phyloP scores from a whole-genome alignment of 2,797 vertebrate species.

The Typhlichthys eigenmanni region DNA sequence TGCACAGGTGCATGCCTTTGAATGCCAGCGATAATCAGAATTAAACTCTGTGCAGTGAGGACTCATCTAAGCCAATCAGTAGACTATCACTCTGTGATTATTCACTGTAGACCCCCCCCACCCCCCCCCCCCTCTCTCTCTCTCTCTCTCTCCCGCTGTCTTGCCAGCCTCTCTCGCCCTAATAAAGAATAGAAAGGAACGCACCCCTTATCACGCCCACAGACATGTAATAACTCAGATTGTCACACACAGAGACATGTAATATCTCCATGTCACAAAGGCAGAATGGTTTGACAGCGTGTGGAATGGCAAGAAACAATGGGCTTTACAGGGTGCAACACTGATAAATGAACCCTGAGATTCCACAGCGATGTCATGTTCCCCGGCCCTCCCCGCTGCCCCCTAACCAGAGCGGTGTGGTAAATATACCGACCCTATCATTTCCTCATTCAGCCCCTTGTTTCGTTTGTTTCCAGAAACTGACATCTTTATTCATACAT shows the following conservation, averaged over 20 bases:
- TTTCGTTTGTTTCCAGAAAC: slow-evolving; percentile 71
- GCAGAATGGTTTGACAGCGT: slow-evolving; percentile 47
- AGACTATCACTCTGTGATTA: slow-evolving; percentile 32
- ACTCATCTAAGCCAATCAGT: slow-evolving; percentile 59
- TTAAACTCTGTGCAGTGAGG: slow-evolving; percentile 63
- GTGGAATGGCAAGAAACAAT: slow-evolving; percentile 39
- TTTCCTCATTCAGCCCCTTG: slow-evolving; percentile 37
- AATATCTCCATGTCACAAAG: slow-evolving; percentile 61
- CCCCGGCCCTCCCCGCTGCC: background rate
- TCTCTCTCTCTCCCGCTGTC: background rate
- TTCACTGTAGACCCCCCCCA: background rate
- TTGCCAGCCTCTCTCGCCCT: slow-evolving; percentile 7
- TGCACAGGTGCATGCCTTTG: background rate
- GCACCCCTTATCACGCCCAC: slow-evolving; percentile 56
- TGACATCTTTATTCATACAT: slow-evolving; percentile 76
- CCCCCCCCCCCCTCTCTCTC: too few species aligned
- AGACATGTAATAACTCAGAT: slow-evolving; percentile 72
- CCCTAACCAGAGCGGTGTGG: slow-evolving; percentile 7
- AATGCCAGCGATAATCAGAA: slow-evolving; percentile 51
- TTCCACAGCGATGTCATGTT: slow-evolving; percentile 20
- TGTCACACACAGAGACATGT: slow-evolving; percentile 65
- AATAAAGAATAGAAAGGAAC: slow-evolving; percentile 62
- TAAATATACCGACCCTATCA: slow-evolving; percentile 37
- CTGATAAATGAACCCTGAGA: slow-evolving; percentile 22
- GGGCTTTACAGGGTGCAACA: slow-evolving; percentile 5